Percentiles rank a stretch among this genome's conserved stretches.
These are phyloP conservation scores for Emys orbicularis DNA, from an alignment of 2,797 vertebrate genomes.

Conservation along the genomic window DNA sequence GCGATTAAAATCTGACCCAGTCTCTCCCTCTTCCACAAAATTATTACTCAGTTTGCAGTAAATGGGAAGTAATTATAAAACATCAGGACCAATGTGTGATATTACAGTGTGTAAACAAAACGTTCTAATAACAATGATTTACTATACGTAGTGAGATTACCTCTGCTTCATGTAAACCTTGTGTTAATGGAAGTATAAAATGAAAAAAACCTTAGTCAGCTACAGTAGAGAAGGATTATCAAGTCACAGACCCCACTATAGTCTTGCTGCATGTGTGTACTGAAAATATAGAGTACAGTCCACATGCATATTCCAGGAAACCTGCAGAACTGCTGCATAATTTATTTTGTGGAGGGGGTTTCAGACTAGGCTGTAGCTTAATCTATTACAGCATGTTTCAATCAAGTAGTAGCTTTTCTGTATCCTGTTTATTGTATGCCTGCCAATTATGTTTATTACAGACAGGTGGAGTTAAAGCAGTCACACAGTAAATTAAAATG, in stretches of 20 bases:
- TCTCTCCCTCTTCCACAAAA: neutral
- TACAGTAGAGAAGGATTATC: neutral
- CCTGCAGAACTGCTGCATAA: constrained; percentile 41
- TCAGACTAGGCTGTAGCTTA: constrained; percentile 36
- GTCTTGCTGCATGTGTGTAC: neutral
- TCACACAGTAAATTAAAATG: constrained; percentile 37
- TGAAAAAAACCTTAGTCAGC: neutral
- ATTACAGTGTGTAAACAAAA: neutral
- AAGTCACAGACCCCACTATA: neutral
- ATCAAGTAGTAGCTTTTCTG: constrained; percentile 61
- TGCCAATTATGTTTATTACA: constrained; percentile 49
- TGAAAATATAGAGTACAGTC: neutral
- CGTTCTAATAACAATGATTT: neutral
- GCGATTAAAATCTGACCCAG: neutral
- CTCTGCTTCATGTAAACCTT: neutral
- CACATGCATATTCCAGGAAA: constrained; percentile 58
- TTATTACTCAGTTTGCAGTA: neutral
- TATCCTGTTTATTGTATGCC: constrained; percentile 64
- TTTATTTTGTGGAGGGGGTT: neutral
- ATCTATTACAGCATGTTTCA: constrained; percentile 39
- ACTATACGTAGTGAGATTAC: neutral
- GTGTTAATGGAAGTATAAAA: neutral
- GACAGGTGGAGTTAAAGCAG: constrained; percentile 53
- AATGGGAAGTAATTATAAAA: neutral
- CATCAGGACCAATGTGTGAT: neutral